These are phyloP conservation scores for Whitmania pigra DNA, from an alignment of 1,140 invertebrate genomes.

Conservation along the genomic window DNA sequence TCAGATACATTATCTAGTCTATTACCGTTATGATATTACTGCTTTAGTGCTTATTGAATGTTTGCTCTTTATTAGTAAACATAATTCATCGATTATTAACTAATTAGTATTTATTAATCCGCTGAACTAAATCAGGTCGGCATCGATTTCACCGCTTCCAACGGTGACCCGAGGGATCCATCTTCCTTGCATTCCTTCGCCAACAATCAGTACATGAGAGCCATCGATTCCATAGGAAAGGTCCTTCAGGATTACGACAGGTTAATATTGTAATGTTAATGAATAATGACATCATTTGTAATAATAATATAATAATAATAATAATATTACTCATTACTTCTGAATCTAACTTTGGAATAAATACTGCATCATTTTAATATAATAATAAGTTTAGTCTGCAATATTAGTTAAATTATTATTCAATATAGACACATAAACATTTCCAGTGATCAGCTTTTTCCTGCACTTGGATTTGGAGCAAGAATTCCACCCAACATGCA, in stretches of 20 bases:
- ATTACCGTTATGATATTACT: no score
- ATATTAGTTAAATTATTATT: background rate
- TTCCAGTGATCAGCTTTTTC: constrained; percentile 40
- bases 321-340: no score
- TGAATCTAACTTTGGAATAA: no score
- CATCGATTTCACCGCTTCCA: constrained; percentile 58
- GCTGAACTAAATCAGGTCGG: constrained; percentile 31
- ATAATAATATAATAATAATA: no score
- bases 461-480: constrained; percentile 42
- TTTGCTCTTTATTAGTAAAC: no score
- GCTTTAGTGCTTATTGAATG: no score
- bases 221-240: constrained; percentile 49
- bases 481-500: constrained; percentile 32
- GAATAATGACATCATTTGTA: no score
- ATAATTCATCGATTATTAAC: background rate
- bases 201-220: constrained; percentile 51
- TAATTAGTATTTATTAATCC: background rate
- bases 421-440: background rate
- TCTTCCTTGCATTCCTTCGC: constrained; percentile 50
- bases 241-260: constrained; percentile 54
- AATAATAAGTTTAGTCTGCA: no score
- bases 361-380: no score
- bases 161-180: constrained; percentile 48
- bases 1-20: no score
- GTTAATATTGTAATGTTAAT: constrained; percentile 24